Evolutionary conservation across 2,113 vertebrate genomes (phyloP), one percentile per base, ranked within the genome.

Genomic region (Zeus faber): DNA sequence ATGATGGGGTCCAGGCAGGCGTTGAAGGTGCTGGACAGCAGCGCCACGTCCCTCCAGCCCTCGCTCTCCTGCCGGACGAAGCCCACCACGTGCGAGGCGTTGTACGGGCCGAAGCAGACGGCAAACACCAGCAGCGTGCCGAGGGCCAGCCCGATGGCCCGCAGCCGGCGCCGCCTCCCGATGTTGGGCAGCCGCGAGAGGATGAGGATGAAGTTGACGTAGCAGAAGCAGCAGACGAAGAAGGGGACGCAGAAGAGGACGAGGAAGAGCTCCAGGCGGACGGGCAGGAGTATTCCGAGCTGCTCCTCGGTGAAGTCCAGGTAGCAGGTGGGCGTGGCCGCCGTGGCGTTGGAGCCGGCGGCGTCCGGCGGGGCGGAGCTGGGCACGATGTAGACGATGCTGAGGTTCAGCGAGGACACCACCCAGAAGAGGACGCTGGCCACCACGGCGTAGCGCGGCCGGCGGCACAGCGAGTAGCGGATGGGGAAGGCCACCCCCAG

Each of bases 401-500:
- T 91, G 63, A 94, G 92, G 54, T 95, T 91, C 4, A 88, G 33
- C 0, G 65, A 85, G 14, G 89, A 88, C 61, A 92, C 20, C 39
- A 89, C 3, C 93, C 93, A 96, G 75, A 92, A 83, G 3, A 79
- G 0, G 2, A 83, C 0, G 4, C 90, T 85, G 0, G 87, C 85
- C 0, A 83, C 43, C 6, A 80, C 51, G 0, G 89, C 89, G 0
- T 91, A 89, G 5, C 82, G 10, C 0, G 89, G 89, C 48, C 85
- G 59, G n/a, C 90, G 88, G 5, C 74, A 78, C 18, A 89, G 40
- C 4, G 91, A 85, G 64, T 92, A 92, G 16, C 69, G 70, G 71
- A 94, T 80, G 0, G 94, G 93, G 63, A 82, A 93, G 6, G 90
- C 92, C 1, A 93, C 92, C 0, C 93, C 90, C 27, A 95, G 77